Evolutionary conservation across 2,113 vertebrate species (phyloP), one percentile per base, ranked within the genome.

Genomic region (Marcusenius ussheri): DNA sequence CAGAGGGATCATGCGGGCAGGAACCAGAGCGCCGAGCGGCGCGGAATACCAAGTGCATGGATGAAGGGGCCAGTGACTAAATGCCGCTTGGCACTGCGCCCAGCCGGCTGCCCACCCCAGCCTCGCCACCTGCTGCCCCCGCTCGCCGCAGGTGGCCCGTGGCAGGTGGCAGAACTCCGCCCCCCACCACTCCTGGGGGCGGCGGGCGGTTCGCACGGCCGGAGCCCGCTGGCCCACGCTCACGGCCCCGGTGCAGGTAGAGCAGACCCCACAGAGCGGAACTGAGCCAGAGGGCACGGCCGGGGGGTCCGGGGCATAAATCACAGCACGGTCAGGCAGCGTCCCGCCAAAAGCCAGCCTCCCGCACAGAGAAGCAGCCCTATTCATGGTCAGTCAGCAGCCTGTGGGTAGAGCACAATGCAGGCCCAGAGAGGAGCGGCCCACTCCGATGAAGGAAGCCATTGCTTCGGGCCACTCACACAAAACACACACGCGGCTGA

Each of bases 31-130:
- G 39, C 77, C 27, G 80, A 42, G 46, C 27, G 47, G 21, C 11
- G 9, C 80, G 42, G 91, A 93, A 92, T 91, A 91, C 89, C 89
- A 91, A 91, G 83, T 89, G 86, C 56, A 62, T 77, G 31, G 89
- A 90, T 88, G 87, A 24, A 77, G 70, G 56, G 10, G 74, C 42
- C 53, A 83, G 53, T 84, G 89, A 89, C 31, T 84, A 62, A 74
- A 49, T 5, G 66, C 35, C 51, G 3, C 53, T 45, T 62, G 74
- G 70, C 70, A 17, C 24, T 11, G 8, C 50, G 70, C 88, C 88
- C 45, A 39, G 15, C 35, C n/a, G 88, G 70, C 88, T n/a, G 62
- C 46, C 46, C 46, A 50, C 58, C 47, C 13, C 46, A 19, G 70
- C 70, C 17, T 80, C 49, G 74, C 66, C 89, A 89, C 77, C 89